Evolutionary conservation across 1,140 invertebrate species (phyloP), one percentile per base, ranked within the genome.

Genomic region (Drosophila varians): DNA sequence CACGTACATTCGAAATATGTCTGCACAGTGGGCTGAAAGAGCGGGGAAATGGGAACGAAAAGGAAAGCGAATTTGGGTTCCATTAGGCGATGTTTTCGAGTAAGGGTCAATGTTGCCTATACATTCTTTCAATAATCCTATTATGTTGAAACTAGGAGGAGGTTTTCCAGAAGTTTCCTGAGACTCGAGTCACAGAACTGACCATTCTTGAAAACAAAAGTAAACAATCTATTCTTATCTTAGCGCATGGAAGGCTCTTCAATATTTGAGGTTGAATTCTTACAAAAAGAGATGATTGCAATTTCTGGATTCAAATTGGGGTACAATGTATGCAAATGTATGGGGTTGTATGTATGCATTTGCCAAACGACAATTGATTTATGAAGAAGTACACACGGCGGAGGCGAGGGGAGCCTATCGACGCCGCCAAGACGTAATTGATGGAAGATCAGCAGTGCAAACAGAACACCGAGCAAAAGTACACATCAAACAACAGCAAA

Each of bases 1-100:
- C 79, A 84, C 80, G 79, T 84, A 84, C 79, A 86, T 87, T 86
- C 72, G 58, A 86, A 86, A 86, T 86, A 49, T 79, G 61, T 48
- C 64, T 40, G 80, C 68, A 84, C 82, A 84, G 80, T 84, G 79
- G 76, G 26, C 25, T 66, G 53, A 86, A 54, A 56, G n/a, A 36
- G 56, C 42, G 23, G 18, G 16, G 25, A 61, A 16, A 5, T 18
- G 40, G 61, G 45, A 26, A 14, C 14, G 14, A 14, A 38, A 14
- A 46, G 0, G 4, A 31, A 54, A 46, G 19, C 12, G 25, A 16
- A 0, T 31, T 31, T 31, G 28, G 28, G 28, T 31, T 31, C 28
- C n/a, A 11, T 31, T 31, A 11, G 9, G 9, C 3, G 26, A 28
- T 28, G 9, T 4, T 31, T 11, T n/a, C 9, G 9, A 11, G 9